Evolutionary conservation across 2,113 vertebrate genomes (phyloP).

Genomic region (Ptilorrhoa leucosticta): DNA sequence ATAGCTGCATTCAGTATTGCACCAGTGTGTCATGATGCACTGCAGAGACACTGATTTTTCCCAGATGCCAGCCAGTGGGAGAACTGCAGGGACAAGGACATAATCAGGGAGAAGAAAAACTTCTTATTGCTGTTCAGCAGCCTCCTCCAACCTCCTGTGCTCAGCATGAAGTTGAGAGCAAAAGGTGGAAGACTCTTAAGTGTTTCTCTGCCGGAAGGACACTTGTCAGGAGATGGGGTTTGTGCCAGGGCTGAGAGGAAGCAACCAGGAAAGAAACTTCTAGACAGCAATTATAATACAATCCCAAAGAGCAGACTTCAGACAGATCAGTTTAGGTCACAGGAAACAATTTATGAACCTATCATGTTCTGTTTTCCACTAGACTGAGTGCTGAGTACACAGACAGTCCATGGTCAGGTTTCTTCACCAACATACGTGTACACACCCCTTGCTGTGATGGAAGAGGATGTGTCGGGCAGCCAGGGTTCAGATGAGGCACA

Average conservation of each 20-base stretch:
- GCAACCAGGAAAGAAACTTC: constrained; percentile 47
- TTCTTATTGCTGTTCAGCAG: background rate
- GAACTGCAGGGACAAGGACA: background rate
- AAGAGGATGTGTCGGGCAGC: background rate
- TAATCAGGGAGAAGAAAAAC: background rate
- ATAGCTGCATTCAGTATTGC: background rate
- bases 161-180: constrained; percentile 13
- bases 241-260: background rate
- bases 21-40: background rate
- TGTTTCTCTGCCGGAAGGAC: background rate
- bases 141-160: background rate
- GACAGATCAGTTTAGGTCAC: constrained; percentile 69
- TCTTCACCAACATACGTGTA: constrained; percentile 55
- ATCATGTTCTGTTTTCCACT: constrained; percentile 22
- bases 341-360: constrained; percentile 63
- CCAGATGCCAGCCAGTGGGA: background rate
- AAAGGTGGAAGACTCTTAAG: background rate
- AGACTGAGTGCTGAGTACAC: background rate
- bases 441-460: constrained; percentile 23
- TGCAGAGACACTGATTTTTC: background rate
- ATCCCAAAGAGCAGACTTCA: constrained; percentile 51
- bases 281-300: constrained; percentile 69
- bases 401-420: constrained; percentile 50
- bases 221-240: background rate
- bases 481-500: background rate